Base-by-base conservation (phyloP, 2,888 invertebrate species). In the Synergus laeviventris region DNA sequence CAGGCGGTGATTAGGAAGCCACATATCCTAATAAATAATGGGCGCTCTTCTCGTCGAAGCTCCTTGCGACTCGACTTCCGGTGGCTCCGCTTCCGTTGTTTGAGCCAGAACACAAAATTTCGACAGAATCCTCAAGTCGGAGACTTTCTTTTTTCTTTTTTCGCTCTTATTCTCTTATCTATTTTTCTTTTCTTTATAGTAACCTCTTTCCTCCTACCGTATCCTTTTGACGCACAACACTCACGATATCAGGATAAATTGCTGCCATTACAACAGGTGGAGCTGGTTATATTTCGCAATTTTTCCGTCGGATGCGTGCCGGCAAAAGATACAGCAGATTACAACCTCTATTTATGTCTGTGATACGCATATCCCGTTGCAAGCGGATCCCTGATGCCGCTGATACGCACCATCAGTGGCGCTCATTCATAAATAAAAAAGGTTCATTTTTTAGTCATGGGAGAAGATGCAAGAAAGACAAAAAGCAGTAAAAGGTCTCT, bases 191-290 rank as follows among this genome's bases (percentile, higher is more conserved):
- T 64, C 54, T 61, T 61, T 62, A 70, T 70, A 60, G 70, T 76
- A 59, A 42, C 39, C 70, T 49, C 38, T 56, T 36, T 31, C n/a
- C 18, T 18, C 56, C 59, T 66, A n/a, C 49, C 49, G 49, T 42
- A 59, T 54, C 75, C 18, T 60, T 61, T 78, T 75, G 56, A 59
- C 56, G 21, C 21, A 59, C 1, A 61, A 36, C 9, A 61, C 56
- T 79, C 79, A 74, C 74, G 82, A 80, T 86, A 88, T 88, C 86
- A 86, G 87, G 86, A 88, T 86, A 84, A 87, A 87, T 87, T 85
- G 87, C 84, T 75, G 84, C 83, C 83, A 87, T 87, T 88, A 87
- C 85, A 85, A 84, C 86, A 86, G 86, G 82, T 87, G 85, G 83
- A 84, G 84, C 81, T 78, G 86, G 79, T 81, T 84, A 84, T 88